These are phyloP conservation scores for Oreortyx pictus DNA, from an alignment of 2,797 vertebrate genomes.

Conservation along the genomic window DNA sequence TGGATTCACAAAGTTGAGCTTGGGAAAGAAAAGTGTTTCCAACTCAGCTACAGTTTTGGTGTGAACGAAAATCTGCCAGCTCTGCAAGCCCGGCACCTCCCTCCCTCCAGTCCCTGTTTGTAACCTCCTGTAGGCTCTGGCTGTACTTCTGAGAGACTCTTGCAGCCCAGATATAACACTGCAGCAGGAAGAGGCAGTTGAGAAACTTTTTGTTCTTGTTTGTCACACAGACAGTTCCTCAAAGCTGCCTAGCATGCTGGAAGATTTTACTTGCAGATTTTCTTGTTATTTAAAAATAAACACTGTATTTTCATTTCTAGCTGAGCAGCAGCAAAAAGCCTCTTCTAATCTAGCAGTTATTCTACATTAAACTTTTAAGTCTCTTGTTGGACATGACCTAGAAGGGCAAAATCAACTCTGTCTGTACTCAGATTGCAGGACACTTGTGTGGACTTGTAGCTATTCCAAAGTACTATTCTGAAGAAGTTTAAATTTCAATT, in stretches of 20 bases:
- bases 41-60: background rate
- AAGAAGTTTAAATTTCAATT: background rate
- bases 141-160: slow-evolving; percentile 4
- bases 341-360: background rate
- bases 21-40: background rate
- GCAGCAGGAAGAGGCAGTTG: background rate
- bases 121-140: slow-evolving; percentile 3
- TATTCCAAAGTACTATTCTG: background rate
- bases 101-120: background rate
- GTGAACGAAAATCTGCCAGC: background rate
- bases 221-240: background rate
- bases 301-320: background rate
- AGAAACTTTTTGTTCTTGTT: background rate
- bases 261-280: background rate
- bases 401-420: background rate
- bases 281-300: background rate
- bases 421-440: background rate
- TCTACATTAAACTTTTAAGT: background rate
- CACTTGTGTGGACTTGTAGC: background rate
- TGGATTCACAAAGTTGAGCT: background rate
- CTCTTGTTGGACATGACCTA: background rate
- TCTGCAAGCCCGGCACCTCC: background rate
- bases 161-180: background rate
- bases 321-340: background rate
- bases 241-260: background rate